These are phyloP conservation scores for Chydorus sphaericus DNA, from an alignment of 2,888 invertebrate species.

Conservation along the genomic window DNA sequence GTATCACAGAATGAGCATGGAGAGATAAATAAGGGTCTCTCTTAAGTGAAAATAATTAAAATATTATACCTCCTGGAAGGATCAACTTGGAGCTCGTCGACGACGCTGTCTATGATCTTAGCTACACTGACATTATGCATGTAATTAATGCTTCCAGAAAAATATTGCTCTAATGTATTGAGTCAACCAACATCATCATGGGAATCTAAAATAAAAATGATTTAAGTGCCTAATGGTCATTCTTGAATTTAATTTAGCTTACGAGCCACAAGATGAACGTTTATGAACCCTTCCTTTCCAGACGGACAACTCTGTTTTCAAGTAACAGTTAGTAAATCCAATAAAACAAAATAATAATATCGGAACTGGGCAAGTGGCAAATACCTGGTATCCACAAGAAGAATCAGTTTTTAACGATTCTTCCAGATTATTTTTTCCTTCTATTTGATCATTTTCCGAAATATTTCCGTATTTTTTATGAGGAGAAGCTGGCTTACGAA, in stretches of 20 bases:
- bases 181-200: constrained; percentile 93
- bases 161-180: constrained; percentile 87
- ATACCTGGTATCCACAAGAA: no score
- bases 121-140: constrained; percentile 29
- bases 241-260: constrained; percentile 1
- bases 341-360: no score
- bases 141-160: constrained; percentile 48
- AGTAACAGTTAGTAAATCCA: no score
- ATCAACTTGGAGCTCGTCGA: constrained; percentile 54
- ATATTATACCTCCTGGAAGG: constrained; percentile 32
- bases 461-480: no score
- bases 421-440: no score
- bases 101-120: constrained; percentile 75
- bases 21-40: no score
- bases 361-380: no score
- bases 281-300: constrained; percentile 44
- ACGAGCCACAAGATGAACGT: constrained; percentile 62
- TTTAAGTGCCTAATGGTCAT: neutral
- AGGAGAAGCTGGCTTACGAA: no score
- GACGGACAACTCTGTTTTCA: constrained; percentile 42
- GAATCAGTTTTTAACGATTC: no score
- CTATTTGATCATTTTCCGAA: no score
- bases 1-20: constrained; percentile 23
- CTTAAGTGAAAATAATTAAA: neutral
- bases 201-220: constrained; percentile 35